phyloP scores from a whole-genome alignment of 2,888 invertebrate species.

The Piscicola geometra region DNA sequence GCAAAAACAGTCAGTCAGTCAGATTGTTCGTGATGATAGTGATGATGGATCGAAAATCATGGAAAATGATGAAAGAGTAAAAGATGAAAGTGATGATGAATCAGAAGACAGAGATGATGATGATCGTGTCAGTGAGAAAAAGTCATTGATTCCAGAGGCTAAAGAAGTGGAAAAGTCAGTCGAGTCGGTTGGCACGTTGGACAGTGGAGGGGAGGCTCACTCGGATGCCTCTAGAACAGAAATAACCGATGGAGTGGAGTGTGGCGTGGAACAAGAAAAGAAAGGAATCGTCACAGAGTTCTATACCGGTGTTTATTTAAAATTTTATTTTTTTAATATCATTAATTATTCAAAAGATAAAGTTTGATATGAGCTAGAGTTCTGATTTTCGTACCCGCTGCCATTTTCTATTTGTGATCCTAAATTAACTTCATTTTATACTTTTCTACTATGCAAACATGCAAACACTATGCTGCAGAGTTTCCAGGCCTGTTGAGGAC shows the following conservation, averaged over 20 bases:
- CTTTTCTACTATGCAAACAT: not conserved
- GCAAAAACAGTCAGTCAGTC: not conserved
- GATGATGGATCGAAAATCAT: not conserved
- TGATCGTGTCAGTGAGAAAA: too few species aligned
- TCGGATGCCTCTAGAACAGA: too few species aligned
- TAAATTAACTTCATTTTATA: too few species aligned
- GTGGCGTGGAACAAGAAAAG: not conserved
- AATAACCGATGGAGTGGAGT: too few species aligned
- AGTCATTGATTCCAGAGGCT: too few species aligned
- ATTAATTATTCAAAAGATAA: not conserved
- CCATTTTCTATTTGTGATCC: too few species aligned
- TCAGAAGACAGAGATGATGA: not conserved
- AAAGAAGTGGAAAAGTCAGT: too few species aligned
- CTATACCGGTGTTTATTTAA: not conserved
- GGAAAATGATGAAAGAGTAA: not conserved
- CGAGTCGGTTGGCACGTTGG: too few species aligned
- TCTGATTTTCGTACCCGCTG: too few species aligned
- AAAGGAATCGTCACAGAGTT: not conserved
- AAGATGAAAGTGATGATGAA: not conserved
- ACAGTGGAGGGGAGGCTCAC: too few species aligned
- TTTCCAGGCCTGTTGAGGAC: not conserved
- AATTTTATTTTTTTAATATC: not conserved
- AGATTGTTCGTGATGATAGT: not conserved
- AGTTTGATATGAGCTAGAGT: too few species aligned
- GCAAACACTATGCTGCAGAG: not conserved